Percentiles rank a stretch among this genome's conserved stretches.
phyloP scores from a whole-genome alignment of 92 coral and sea anemone species.

The Blastomussa wellsi region DNA sequence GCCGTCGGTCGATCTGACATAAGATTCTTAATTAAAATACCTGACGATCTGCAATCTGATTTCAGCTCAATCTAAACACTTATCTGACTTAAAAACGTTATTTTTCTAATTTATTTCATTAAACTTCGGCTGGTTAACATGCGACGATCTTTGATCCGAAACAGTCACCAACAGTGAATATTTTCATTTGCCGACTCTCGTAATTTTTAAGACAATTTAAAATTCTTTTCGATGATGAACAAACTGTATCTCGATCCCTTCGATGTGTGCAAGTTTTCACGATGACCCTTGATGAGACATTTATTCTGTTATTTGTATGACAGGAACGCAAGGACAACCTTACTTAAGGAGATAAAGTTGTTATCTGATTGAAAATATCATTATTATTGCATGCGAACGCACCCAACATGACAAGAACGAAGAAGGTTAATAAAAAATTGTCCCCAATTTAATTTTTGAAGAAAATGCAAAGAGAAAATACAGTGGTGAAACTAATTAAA shows the following conservation, averaged over 20 bases:
- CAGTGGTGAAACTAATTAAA: too few species aligned
- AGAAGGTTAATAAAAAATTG: neutral
- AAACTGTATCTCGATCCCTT: neutral
- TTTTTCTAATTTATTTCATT: neutral
- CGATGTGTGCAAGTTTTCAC: neutral
- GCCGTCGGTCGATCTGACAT: neutral
- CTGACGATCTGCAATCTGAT: neutral
- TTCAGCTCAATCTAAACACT: neutral
- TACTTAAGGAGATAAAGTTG: neutral
- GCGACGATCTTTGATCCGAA: neutral
- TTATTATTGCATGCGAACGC: neutral
- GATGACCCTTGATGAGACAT: neutral
- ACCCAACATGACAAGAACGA: too few species aligned
- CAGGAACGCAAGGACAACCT: neutral
- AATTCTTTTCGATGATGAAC: neutral
- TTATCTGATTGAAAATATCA: neutral
- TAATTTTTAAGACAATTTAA: neutral
- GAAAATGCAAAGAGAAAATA: neutral
- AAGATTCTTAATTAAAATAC: slow-evolving; percentile 10
- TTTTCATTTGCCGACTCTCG: neutral
- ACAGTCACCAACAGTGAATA: neutral
- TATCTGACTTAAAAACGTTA: neutral
- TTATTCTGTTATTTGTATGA: neutral
- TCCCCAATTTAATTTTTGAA: neutral
- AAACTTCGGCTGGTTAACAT: neutral